Evolutionary conservation across 2,113 vertebrate genomes (phyloP), one percentile per base, ranked within the genome.

Genomic region (Hemicordylus capensis): DNA sequence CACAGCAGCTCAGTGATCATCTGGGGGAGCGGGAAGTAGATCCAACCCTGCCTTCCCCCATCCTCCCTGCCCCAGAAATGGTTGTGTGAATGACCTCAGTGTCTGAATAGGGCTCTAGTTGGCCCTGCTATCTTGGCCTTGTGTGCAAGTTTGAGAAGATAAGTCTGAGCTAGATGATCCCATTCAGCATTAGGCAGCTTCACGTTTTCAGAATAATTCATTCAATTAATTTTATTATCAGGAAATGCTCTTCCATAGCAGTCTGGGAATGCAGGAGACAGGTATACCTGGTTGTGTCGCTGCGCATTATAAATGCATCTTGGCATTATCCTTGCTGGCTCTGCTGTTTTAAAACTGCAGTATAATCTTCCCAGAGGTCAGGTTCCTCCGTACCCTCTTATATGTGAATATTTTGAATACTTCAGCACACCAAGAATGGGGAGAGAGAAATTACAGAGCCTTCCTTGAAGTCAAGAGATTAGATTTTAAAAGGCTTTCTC

Each of bases 341-440:
- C 58, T 51, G 24, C 74, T 85, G 46, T 46, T 86, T 74, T 70
- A 84, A 91, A 84, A 79, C 6, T 42, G 2, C 85, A 51, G n/a
- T 80, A 20, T 48, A 42, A 1, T 89, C 31, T 85, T 61, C 72
- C 73, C 66, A 31, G 74, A 83, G 73, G 78, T 81, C 39, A 63
- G 4, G 7, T 90, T 91, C 58, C 20, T 87, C 31, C 74, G 81
- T 84, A 61, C 19, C 84, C n/a, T 20, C 4, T 1, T 85, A 59
- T 61, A 91, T 92, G 14, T 64, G 78, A 59, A 54, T 85, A 58
- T 39, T 88, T 75, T 77, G 54, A 89, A 8, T 76, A 61, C 76
- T 73, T 92, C 70, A 48, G 37, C 3, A 76, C 37, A 42, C 19
- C 80, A 51, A 69, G 87, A 48, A 34, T 77, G 84, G 22, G n/a